Evolutionary conservation across 2,797 vertebrate genomes (phyloP), one percentile per base, ranked within the genome.

Genomic region (Meda fulgida): DNA sequence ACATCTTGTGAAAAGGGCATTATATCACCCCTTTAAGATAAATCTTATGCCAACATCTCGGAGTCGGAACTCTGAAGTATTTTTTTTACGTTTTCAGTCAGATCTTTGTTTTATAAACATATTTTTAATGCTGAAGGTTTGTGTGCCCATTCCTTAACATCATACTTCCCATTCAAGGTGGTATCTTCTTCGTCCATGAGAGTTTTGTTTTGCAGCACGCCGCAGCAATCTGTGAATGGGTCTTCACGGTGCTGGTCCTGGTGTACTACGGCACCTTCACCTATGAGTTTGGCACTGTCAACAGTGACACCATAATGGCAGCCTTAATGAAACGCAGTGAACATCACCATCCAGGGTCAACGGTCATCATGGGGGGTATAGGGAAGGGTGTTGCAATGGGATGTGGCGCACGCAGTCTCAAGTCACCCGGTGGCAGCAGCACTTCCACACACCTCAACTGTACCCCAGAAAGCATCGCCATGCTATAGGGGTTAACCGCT

Each of bases 251-350:
- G 1, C 96, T 97, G 89, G 96, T 99, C 91, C 94, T 99, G 83
- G 94, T 99, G 86, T 99, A 98, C 93, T 99, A 99, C 0, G 98
- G 98, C 86, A 99, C 98, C 60, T 99, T 99, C 94, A 97, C 97
- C 88, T 98, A 97, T 1, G 98, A 99, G 93, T 99, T 99, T 0
- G 98, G 97, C 90, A 96, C 97, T 0, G 95, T 99, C 92, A 98
- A 97, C 93, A 97, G 94, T 1, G 97, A 99, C 85, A 99, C 98
- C 67, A 92, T 99, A 90, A 95, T 98, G 94, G 95, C 95, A 0
- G 96, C 95, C 6, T 91, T 97, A 43, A 60, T 88, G 87, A 96
- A 96, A 89, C 94, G 94, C 75, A 89, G 92, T 69, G 87, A 86
- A 38, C 89, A 85, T 71, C 77, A 84, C 80, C 87, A 55, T 82